Conservation (phyloP, 2,113 vertebrate species). For the Formicarius rufipectus region DNA sequence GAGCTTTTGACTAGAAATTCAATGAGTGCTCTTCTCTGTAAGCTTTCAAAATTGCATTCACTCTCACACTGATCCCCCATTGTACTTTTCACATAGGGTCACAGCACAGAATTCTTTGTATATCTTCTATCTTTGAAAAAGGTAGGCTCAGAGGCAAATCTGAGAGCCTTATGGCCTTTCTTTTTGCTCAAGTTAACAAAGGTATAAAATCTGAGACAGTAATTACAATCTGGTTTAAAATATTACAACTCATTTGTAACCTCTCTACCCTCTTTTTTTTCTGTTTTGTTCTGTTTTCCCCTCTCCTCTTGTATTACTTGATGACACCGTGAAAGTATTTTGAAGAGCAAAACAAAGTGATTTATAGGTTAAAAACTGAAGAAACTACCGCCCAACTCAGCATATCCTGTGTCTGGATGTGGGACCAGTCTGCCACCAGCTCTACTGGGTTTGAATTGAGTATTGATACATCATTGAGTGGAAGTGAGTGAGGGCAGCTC, state of each 20-base stretch:
- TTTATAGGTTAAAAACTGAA: neutral
- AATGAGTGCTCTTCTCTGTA: neutral
- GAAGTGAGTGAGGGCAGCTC: neutral
- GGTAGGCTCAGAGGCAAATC: neutral
- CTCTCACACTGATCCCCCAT: neutral
- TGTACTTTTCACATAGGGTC: neutral
- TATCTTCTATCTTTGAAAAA: neutral
- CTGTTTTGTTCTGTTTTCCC: neutral
- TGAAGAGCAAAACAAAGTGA: neutral
- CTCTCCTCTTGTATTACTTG: neutral
- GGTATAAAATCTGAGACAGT: neutral
- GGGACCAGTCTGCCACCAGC: neutral
- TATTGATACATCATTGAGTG: neutral
- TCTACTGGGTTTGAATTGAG: neutral
- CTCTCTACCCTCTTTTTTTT: accelerated
- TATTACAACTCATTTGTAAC: neutral
- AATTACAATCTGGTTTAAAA: neutral
- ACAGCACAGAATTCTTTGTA: neutral
- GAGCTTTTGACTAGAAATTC: neutral
- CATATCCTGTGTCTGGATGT: neutral
- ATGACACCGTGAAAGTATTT: neutral
- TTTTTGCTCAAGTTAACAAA: neutral
- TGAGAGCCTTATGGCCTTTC: neutral
- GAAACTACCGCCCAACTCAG: neutral
- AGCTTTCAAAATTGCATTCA: neutral